These are phyloP conservation scores for Pandemis heparana DNA, from an alignment of 2,888 invertebrate species.

Conservation along the genomic window DNA sequence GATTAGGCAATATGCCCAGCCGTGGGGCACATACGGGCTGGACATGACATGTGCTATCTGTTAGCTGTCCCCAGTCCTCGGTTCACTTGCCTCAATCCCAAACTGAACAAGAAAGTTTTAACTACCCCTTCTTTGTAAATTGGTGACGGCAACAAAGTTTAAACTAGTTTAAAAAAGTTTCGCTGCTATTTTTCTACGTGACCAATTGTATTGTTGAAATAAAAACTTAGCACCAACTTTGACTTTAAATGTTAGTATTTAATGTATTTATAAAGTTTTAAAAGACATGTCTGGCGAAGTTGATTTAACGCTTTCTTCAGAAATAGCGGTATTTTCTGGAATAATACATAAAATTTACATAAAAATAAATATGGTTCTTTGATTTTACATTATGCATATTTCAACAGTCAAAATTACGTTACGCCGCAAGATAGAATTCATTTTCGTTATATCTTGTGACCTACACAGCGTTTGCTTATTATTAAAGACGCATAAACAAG, in stretches of 20 bases:
- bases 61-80: no score
- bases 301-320: no score
- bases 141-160: background rate
- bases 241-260: background rate
- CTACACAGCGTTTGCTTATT: background rate
- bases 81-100: background rate
- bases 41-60: no score
- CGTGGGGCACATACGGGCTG: no score
- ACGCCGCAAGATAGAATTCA: background rate
- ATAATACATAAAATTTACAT: no score
- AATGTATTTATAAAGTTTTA: background rate
- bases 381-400: no score
- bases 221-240: background rate
- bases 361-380: no score
- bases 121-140: background rate
- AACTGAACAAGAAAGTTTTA: background rate
- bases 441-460: background rate
- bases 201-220: background rate
- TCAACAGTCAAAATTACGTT: no score
- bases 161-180: background rate
- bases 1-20: no score
- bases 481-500: background rate
- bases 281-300: no score
- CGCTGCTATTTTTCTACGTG: background rate
- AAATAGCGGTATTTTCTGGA: no score